Conservation (phyloP, 2,113 vertebrate genomes). For the Haemorhous mexicanus region DNA sequence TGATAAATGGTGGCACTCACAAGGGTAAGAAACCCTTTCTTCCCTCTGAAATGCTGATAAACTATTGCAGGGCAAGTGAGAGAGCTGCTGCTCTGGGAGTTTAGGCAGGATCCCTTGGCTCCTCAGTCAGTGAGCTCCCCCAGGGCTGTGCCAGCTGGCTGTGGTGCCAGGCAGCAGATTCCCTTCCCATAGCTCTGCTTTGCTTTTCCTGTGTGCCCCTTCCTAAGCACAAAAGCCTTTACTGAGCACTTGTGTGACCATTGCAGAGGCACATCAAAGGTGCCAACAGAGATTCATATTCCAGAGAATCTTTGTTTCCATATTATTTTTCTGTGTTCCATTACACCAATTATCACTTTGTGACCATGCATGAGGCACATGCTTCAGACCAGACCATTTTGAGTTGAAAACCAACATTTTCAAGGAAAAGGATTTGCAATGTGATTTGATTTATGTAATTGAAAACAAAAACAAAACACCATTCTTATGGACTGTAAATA, state of each 20-base stretch:
- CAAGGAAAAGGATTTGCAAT: not conserved
- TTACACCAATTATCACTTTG: not conserved
- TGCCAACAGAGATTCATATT: not conserved
- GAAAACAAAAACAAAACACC: not conserved
- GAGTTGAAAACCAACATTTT: not conserved
- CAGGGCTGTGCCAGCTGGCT: not conserved
- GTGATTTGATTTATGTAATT: constrained; percentile 31
- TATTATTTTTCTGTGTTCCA: not conserved
- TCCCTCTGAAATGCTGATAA: not conserved
- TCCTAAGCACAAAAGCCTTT: not conserved
- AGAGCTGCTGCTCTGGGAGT: not conserved
- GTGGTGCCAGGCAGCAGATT: not conserved
- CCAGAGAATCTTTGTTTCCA: not conserved
- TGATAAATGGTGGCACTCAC: not conserved
- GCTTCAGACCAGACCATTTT: not conserved
- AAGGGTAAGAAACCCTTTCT: not conserved
- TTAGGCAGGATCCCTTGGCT: not conserved
- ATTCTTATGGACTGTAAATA: not conserved
- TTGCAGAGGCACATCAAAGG: not conserved
- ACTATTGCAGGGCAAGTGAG: not conserved
- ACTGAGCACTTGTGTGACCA: not conserved
- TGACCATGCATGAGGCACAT: not conserved
- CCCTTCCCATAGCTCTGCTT: not conserved
- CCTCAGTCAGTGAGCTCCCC: not conserved
- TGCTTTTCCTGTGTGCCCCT: not conserved